Percentiles rank a stretch among this genome's conserved stretches.
Conservation (phyloP, 1,140 invertebrate species). For the Agrilus planipennis region DNA sequence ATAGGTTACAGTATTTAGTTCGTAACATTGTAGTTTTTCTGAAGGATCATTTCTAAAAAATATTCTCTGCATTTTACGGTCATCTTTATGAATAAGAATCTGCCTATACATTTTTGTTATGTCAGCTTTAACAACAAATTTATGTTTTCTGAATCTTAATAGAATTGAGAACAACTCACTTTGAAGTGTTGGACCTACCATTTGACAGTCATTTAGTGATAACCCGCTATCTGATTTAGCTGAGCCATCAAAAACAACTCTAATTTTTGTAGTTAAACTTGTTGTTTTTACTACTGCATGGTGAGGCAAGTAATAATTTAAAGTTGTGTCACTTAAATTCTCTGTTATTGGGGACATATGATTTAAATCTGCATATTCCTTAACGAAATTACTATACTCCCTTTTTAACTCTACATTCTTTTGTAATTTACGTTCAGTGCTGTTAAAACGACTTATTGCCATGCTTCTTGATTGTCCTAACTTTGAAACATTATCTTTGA, state of each 20-base stretch:
- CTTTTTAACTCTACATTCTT: slow-evolving; percentile 13
- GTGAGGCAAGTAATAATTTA: slow-evolving; percentile 25
- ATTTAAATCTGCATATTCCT: slow-evolving; percentile 25
- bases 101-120: slow-evolving; percentile 23
- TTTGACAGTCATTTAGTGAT: slow-evolving; percentile 25
- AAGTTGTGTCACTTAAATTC: not conserved
- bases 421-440: slow-evolving; percentile 23
- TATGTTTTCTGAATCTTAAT: slow-evolving; percentile 26
- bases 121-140: slow-evolving; percentile 12
- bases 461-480: slow-evolving; percentile 21
- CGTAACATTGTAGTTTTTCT: slow-evolving; percentile 18
- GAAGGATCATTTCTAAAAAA: slow-evolving; percentile 16
- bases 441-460: slow-evolving; percentile 21
- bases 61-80: slow-evolving; percentile 16
- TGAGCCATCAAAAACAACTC: slow-evolving; percentile 31
- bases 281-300: slow-evolving; percentile 23
- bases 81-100: slow-evolving; percentile 15
- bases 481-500: slow-evolving; percentile 8
- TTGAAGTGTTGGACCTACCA: slow-evolving; percentile 26
- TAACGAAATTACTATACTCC: slow-evolving; percentile 16
- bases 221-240: slow-evolving; percentile 16
- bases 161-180: slow-evolving; percentile 28
- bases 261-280: slow-evolving; percentile 23
- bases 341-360: slow-evolving; percentile 19
- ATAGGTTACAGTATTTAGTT: slow-evolving; percentile 3